Base-by-base conservation (phyloP, 2,797 vertebrate genomes). In the Pangasius krempfi region DNA sequence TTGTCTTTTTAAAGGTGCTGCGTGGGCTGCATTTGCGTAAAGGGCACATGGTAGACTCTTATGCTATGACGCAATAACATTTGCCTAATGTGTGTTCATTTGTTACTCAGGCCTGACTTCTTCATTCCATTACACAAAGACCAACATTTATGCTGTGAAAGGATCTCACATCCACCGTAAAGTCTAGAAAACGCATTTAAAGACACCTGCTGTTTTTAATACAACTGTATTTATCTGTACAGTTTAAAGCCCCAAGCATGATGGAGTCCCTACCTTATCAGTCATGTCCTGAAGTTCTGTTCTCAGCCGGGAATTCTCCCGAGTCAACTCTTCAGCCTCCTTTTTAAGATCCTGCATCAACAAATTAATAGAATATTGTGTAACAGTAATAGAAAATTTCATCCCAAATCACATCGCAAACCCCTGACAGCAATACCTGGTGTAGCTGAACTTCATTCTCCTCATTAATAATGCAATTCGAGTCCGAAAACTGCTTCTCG, bases 281-380 rank as follows among this genome's bases (percentile, higher is more conserved):
- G 91, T 85, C 1, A 64, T 52, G 2, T 88, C 88, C 37, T 88
- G 81, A 86, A 88, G 91, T 12, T 88, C 50, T 33, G 37, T 44
- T 2, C 68, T 83, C 33, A 90, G 82, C 8, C 56, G 81, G 27
- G 79, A 76, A 22, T 54, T 90, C 70, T 88, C 66, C 56, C 44
- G 44, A 12, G n/a, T 62, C 58, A 90, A 50, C 33, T 72, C 56
- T 84, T 87, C 86, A 25, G 82, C 60, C 30, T 70, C 84, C 25
- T 87, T 60, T 22, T 64, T 86, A 20, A 90, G 64, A 6, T 76
- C 62, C 64, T 90, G 76, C 33, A 88, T 80, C 89, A 84, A 78
- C 2, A 84, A 25, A 68, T 33, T 0, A n/a, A 66, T 1, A 37
- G 8, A 30, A 22, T 25, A 50, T 8, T 14, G 7, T 37, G 5